A percentile compares a stretch with the other conserved stretches of the same genome.
Conservation (phyloP, 2,113 vertebrate species). For the Notarius quadriscutis region DNA sequence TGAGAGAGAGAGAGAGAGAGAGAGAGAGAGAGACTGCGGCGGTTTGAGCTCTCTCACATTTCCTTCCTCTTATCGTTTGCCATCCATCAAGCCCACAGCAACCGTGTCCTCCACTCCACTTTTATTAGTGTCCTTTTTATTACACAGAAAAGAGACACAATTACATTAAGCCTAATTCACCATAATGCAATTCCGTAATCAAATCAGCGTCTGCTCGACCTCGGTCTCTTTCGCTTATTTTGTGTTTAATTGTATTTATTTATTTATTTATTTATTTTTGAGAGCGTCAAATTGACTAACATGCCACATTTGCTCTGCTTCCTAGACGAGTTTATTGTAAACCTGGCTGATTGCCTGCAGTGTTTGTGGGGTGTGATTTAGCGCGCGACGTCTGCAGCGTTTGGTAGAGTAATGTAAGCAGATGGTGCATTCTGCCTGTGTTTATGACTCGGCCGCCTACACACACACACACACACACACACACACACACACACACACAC, state of each 20-base stretch:
- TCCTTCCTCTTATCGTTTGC: neutral
- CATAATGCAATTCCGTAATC: conserved; percentile 50
- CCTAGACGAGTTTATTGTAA: neutral
- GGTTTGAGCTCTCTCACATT: conserved; percentile 19
- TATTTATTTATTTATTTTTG: neutral
- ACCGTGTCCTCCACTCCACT: neutral
- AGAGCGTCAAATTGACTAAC: conserved; percentile 26
- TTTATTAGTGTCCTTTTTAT: conserved; percentile 52
- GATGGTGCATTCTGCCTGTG: conserved; percentile 33
- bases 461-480: neutral
- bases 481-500: neutral
- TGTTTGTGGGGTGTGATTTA: conserved; percentile 33
- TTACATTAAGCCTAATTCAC: conserved; percentile 49
- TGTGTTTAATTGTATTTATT: neutral
- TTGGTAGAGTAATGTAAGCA: conserved; percentile 34
- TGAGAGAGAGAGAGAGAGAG: neutral
- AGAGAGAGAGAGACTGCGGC: neutral
- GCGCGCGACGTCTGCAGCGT: conserved; percentile 1
- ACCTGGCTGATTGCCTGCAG: conserved; percentile 7
- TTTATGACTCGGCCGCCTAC: conserved; percentile 27
- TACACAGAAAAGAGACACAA: conserved; percentile 42
- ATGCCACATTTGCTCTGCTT: conserved; percentile 8
- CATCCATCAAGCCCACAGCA: conserved; percentile 23
- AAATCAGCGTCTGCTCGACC: conserved; percentile 36
- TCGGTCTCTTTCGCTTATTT: neutral